Conservation (phyloP, 2,888 invertebrate genomes). For the Cryptocephalus primarius region DNA sequence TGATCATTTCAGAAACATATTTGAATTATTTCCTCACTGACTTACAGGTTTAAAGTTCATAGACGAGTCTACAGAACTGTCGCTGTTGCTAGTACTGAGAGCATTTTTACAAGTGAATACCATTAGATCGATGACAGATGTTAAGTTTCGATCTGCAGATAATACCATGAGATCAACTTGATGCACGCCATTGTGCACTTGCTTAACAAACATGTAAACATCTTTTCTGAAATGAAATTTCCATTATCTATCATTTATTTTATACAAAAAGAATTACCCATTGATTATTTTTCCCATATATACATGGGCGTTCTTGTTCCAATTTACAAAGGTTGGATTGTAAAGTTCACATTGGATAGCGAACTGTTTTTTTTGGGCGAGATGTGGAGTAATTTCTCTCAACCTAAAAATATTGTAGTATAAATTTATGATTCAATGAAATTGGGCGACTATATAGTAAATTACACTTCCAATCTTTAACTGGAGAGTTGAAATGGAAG, state of each 20-base stretch:
- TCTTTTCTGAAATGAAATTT: conserved; percentile 17
- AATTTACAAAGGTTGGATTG: conserved; percentile 42
- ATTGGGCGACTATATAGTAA: too few relatives aligned
- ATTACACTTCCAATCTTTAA: too few relatives aligned
- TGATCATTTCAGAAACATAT: background rate
- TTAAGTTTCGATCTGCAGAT: conserved; percentile 23
- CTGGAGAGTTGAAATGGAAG: conserved; percentile 4
- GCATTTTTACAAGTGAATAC: conserved; percentile 21
- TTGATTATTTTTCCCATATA: conserved; percentile 49
- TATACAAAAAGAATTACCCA: conserved; percentile 37
- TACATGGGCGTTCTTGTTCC: conserved; percentile 45
- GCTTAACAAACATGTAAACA: conserved; percentile 25
- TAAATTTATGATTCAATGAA: too few relatives aligned
- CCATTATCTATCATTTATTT: background rate
- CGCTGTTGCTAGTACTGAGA: conserved; percentile 7
- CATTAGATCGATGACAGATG: conserved; percentile 37
- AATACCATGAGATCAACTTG: conserved; percentile 37
- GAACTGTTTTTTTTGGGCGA: conserved; percentile 39
- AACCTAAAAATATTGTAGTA: conserved; percentile 32
- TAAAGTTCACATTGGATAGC: conserved; percentile 49
- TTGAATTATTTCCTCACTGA: too few relatives aligned
- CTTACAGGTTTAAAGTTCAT: background rate
- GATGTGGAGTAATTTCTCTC: conserved; percentile 38
- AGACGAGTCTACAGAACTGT: conserved; percentile 5
- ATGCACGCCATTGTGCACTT: conserved; percentile 17